A percentile compares a stretch with the other conserved stretches of the same genome.
Evolutionary conservation across 2,888 invertebrate species (phyloP).

Genomic region (Osedax frankpressi): DNA sequence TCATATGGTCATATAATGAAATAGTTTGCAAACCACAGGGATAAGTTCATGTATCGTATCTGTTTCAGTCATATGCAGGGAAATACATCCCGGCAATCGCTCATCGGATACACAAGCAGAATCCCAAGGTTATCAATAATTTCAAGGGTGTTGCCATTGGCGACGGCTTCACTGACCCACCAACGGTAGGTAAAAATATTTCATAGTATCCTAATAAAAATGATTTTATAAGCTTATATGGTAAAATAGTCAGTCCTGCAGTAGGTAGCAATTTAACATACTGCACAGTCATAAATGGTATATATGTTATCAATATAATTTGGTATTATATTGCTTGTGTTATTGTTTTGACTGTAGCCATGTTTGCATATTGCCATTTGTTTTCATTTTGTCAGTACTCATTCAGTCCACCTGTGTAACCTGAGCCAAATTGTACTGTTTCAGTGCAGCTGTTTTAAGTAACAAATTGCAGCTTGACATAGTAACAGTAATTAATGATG

Average conservation of each 20-base stretch:
- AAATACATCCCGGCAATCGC: conserved; percentile 63
- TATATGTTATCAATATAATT: no score
- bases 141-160: conserved; percentile 40
- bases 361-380: not conserved
- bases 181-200: conserved; percentile 31
- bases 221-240: not conserved
- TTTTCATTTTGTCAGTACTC: not conserved
- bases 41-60: not conserved
- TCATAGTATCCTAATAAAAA: not conserved
- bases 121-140: conserved; percentile 32
- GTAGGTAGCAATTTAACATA: not conserved
- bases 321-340: not conserved
- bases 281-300: not conserved
- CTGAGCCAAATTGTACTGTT: not conserved
- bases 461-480: no score
- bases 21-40: not conserved
- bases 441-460: not conserved
- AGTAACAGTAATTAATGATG: no score
- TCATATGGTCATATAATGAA: no score
- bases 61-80: conserved; percentile 48
- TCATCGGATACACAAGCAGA: conserved; percentile 35
- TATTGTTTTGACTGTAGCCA: not conserved
- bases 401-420: not conserved
- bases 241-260: not conserved
- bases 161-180: conserved; percentile 41